These are phyloP conservation scores for Rallus limicola DNA, from an alignment of 2,113 vertebrate genomes.

Conservation along the genomic window DNA sequence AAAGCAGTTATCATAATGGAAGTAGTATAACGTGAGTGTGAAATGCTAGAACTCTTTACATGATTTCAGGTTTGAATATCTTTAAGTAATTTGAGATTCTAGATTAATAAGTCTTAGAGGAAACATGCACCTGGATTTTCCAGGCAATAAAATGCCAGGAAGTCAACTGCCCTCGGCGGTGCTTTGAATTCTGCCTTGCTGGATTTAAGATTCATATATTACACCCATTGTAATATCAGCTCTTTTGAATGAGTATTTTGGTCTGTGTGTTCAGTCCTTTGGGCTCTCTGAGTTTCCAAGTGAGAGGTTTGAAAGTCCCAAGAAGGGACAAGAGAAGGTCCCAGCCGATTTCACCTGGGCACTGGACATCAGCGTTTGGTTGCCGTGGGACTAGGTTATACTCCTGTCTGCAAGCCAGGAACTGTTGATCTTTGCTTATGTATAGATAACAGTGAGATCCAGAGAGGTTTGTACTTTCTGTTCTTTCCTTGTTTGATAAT, in stretches of 20 bases:
- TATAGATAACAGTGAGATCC: neutral
- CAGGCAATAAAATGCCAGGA: neutral
- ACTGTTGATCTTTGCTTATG: neutral
- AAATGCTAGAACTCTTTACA: neutral
- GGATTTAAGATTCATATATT: neutral
- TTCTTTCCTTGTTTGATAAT: neutral
- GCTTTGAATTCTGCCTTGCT: neutral
- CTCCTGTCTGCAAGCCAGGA: neutral
- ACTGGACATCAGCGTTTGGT: neutral
- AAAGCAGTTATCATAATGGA: neutral
- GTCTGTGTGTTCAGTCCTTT: neutral
- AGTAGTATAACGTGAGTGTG: neutral
- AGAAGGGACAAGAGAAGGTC: neutral
- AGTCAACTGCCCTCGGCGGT: neutral
- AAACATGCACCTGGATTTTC: accelerated
- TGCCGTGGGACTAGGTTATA: neutral
- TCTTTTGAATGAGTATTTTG: neutral
- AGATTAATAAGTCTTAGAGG: neutral
- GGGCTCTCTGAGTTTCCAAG: neutral
- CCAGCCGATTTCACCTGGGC: neutral
- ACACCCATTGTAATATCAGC: neutral
- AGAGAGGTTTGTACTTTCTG: neutral
- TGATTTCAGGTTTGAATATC: neutral
- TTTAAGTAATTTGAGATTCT: neutral
- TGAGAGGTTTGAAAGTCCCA: neutral